Base-by-base conservation (phyloP, 2,113 vertebrate genomes). In the Actenoides hombroni region DNA sequence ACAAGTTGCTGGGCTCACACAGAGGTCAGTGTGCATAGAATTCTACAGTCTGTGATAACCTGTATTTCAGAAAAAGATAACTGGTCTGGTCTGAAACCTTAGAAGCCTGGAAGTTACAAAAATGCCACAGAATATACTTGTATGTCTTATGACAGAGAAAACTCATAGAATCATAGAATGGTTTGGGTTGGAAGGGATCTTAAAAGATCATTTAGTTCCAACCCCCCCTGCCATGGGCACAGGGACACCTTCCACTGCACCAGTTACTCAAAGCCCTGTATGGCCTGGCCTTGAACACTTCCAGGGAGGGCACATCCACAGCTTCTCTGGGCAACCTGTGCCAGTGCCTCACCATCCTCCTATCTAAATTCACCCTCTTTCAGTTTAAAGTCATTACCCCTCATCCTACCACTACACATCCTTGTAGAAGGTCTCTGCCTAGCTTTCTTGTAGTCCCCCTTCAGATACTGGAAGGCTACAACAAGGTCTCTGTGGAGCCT, bases 11-110 rank as follows among this genome's bases (percentile, higher is more conserved):
- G 21, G 24, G 13, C 54, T 73, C 68, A 74, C 37, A 54, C 0
- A 3, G 26, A 78, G 10, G 28, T 54, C 49, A 57, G 3, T 6
- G 25, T 28, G 46, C 9, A 44, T 0, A 40, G 11, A 0, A 46
- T 56, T 63, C 68, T 46, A 33, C 53, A 40, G 54, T 8, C n/a
- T 35, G 25, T 21, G 23, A 63, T 26, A 88, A 64, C 26, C 31
- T 16, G 10, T 8, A n/a, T 23, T 57, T 88, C 56, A 84, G 56
- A 67, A 83, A 83, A 78, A 91, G 25, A 84, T 42, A 60, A 0
- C 9, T 59, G 54, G 10, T 83, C 79, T 56, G 8, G 3, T 39
- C 54, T 74, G 49, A 83, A 77, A 61, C 6, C 31, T 56, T 11
- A 21, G 11, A 73, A 25, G 21, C n/a, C 29, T 35, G 23, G 6